Evolutionary conservation across 1,140 invertebrate genomes (phyloP), one percentile per base, ranked within the genome.

Genomic region (Batillaria attramentaria): DNA sequence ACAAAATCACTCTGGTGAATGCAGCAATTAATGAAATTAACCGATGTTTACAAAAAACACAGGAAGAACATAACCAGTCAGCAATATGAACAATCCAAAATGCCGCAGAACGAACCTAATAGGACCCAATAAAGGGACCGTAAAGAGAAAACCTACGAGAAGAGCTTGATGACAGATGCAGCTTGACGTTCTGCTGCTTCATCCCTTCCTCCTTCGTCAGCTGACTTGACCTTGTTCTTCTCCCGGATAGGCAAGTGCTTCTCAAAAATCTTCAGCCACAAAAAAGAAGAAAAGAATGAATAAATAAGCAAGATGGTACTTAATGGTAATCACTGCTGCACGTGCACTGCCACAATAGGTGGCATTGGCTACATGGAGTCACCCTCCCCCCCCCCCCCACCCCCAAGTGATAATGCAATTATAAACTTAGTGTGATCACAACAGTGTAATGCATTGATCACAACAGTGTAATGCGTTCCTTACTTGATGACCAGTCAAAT

Each of bases 181-280:
- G 31, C 57, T 20, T 78, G 81, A 39, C 82, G 82, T 50, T 89
- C 88, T 8, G 72, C 76, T 6, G 37, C 72, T 24, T 89, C 87
- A 79, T 90, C 89, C 20, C 66, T 41, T 20, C 84, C 86, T 10
- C 80, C 87, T 31, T 79, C 83, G 16, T 80, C 77, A 31, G 83
- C 79, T 5, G 83, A 35, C 24, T 86, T 81, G 8, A 89, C 41
- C 41, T 81, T 69, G 41, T 78, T 76, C 78, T 86, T 88, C 31
- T 88, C 79, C 50, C 65, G 70, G 13, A 88, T 20, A 28, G 84
- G 83, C 3, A 90, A 72, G 72, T 84, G 73, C 43, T 86, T 84
- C 33, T 86, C 84, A 84, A 89, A 90, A 66, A 87, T 50, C 89
- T 90, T n/a, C n/a, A n/a, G n/a, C n/a, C n/a, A n/a, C n/a, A 79